Evolutionary conservation across 2,113 vertebrate genomes (phyloP).

Genomic region (Brachyistius frenatus): DNA sequence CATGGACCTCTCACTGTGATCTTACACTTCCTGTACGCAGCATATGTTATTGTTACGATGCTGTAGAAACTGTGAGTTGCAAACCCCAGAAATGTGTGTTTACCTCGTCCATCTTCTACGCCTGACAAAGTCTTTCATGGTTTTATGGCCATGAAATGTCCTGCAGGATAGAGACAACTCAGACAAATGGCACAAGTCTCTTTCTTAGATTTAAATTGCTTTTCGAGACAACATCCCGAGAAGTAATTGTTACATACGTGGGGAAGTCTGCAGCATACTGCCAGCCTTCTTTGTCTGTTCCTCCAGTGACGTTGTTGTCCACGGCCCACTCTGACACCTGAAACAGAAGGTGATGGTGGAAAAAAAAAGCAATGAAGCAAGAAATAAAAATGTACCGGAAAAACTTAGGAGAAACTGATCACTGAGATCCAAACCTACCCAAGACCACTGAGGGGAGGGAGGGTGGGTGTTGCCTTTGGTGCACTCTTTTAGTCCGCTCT

Average conservation of each 20-base stretch:
- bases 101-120: conserved; percentile 95
- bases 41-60: not conserved
- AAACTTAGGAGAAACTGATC: not conserved
- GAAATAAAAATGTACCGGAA: not conserved
- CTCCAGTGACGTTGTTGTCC: conserved; percentile 88
- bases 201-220: not conserved
- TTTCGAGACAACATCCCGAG: not conserved
- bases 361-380: not conserved
- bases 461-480: conserved; percentile 91
- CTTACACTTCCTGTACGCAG: conserved; percentile 90
- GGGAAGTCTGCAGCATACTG: conserved; percentile 98
- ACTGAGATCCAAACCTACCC: conserved; percentile 83
- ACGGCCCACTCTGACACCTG: conserved; percentile 95
- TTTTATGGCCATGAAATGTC: conserved; percentile 96
- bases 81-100: not conserved
- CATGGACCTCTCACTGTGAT: conserved; percentile 91
- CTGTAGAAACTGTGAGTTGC: not conserved
- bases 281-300: conserved; percentile 96
- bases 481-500: conserved; percentile 90
- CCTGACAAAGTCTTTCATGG: conserved; percentile 97
- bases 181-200: not conserved
- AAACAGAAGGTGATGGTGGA: not conserved
- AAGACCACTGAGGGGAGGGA: conserved; percentile 94
- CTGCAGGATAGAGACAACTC: conserved; percentile 75
- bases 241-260: conserved; percentile 83